phyloP scores from a whole-genome alignment of 1,140 invertebrate species.

The Pentalonia nigronervosa region DNA sequence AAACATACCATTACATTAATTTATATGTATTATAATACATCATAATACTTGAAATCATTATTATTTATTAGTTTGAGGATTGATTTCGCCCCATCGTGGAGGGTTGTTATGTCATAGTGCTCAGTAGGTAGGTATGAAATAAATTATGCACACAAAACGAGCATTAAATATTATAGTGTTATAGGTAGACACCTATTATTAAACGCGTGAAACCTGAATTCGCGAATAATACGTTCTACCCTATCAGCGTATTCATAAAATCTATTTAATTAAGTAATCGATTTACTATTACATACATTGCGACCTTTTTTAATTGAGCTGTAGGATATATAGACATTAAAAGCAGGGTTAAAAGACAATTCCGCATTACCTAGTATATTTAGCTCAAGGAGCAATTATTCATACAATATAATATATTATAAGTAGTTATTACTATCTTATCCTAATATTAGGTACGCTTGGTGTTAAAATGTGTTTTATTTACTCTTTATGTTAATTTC shows the following conservation, averaged over 20 bases:
- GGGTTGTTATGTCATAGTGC: neutral
- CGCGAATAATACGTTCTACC: neutral
- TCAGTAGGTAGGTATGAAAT: neutral
- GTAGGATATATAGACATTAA: neutral
- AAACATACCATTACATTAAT: neutral
- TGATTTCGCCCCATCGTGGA: neutral
- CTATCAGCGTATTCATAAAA: neutral
- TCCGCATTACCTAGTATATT: neutral
- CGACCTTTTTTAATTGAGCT: constrained; percentile 6
- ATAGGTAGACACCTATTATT: neutral
- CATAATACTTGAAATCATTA: neutral
- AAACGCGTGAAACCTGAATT: neutral
- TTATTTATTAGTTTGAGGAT: neutral
- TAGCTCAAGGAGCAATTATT: constrained; percentile 31
- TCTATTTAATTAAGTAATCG: neutral
- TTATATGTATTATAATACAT: neutral
- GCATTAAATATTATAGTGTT: neutral
- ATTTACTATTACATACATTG: neutral
- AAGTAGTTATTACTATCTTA: neutral
- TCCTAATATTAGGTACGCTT: neutral
- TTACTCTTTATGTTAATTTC: neutral
- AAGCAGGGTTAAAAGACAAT: constrained; percentile 33
- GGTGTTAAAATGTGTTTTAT: constrained; percentile 7
- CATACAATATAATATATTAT: neutral
- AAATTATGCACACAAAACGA: neutral